Evolutionary conservation across 2,113 vertebrate genomes (phyloP).

Genomic region (Potamarius usumacintae): DNA sequence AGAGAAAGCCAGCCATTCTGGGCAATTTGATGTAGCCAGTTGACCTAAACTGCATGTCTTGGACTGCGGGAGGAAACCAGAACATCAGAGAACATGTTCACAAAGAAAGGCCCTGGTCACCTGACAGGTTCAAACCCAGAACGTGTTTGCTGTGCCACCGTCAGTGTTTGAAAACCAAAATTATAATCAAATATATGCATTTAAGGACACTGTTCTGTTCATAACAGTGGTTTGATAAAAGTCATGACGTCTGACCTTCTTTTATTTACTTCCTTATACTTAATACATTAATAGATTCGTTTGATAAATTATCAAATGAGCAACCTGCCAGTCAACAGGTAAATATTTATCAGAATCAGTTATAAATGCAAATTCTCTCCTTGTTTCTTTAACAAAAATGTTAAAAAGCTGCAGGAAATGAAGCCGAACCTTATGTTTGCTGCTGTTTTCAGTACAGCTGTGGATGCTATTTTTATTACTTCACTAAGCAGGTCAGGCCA

Average conservation of each 20-base stretch:
- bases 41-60: too few relatives aligned
- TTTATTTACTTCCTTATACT: neutral
- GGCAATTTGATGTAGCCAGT: too few relatives aligned
- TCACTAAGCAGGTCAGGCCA: neutral
- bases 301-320: neutral
- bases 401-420: neutral
- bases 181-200: neutral
- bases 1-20: too few relatives aligned
- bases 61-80: too few relatives aligned
- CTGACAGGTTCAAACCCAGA: too few relatives aligned
- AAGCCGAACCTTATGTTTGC: neutral
- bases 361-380: neutral
- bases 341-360: neutral
- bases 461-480: neutral
- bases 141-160: too few relatives aligned
- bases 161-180: too few relatives aligned
- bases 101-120: too few relatives aligned
- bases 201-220: neutral
- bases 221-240: neutral
- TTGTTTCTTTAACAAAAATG: neutral
- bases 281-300: neutral
- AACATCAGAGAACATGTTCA: too few relatives aligned
- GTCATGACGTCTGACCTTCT: neutral
- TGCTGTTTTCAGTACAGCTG: neutral
- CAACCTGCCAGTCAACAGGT: neutral